Percentiles rank a stretch among this genome's conserved stretches.
Evolutionary conservation across 2,113 vertebrate species (phyloP).

Genomic region (Trichomycterus rosablanca): DNA sequence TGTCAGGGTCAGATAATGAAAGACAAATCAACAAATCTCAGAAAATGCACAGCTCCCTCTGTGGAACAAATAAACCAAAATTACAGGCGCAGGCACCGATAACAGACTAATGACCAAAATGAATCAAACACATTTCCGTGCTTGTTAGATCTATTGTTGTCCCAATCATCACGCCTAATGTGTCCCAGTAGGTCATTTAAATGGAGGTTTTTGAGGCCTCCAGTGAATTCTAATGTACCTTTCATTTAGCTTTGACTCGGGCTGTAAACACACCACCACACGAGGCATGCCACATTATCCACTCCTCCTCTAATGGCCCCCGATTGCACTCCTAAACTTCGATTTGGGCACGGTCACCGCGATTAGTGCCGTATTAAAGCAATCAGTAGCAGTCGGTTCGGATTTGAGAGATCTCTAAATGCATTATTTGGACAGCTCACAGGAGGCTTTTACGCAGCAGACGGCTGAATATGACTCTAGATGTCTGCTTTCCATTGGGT

Average conservation of each 20-base stretch:
- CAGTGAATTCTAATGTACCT: constrained; percentile 41
- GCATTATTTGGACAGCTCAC: constrained; percentile 35
- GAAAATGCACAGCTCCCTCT: constrained; percentile 30
- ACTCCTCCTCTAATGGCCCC: constrained; percentile 32
- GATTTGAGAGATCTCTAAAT: constrained; percentile 37
- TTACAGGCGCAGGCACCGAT: constrained; percentile 37
- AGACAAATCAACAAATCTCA: constrained; percentile 41
- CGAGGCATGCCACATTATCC: constrained; percentile 30
- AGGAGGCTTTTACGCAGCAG: constrained; percentile 21
- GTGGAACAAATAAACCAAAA: constrained; percentile 49
- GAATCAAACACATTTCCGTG: constrained; percentile 46
- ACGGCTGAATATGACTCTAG: constrained; percentile 13
- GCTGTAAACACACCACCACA: constrained; percentile 25
- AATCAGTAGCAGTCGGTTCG: constrained; percentile 27
- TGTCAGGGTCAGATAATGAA: constrained; percentile 34
- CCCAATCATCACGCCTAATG: constrained; percentile 45
- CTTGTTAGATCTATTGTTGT: constrained; percentile 46
- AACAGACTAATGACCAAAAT: constrained; percentile 43
- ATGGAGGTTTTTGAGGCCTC: constrained; percentile 37
- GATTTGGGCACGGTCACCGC: constrained; percentile 23
- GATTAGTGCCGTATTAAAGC: constrained; percentile 43
- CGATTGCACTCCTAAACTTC: constrained; percentile 33
- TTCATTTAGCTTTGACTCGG: constrained; percentile 39
- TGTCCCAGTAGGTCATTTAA: constrained; percentile 47
- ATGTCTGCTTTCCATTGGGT: constrained; percentile 21